Base-by-base conservation (phyloP, 2,888 invertebrate genomes). In the Leucophora obtusa region DNA sequence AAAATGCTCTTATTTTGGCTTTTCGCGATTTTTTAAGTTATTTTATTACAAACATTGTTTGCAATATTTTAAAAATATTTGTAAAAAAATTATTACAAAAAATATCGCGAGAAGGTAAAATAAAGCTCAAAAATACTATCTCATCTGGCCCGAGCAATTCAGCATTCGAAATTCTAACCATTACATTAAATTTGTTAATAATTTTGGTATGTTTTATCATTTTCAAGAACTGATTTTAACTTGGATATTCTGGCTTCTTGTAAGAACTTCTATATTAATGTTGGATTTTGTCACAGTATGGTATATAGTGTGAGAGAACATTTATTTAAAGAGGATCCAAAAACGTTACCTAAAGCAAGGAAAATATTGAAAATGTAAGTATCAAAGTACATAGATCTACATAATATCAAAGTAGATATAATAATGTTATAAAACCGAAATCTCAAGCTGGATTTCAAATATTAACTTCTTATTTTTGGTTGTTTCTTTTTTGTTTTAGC, bases 181-280 rank as follows among this genome's bases (percentile, higher is more conserved):
- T n/a, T n/a, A n/a, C n/a, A n/a, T n/a, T n/a, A n/a, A n/a, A n/a
- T n/a, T n/a, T n/a, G n/a, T n/a, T n/a, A n/a, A n/a, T n/a, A n/a
- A n/a, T n/a, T n/a, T 24, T 3, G 24, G 21, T 21, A 21, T 28
- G 6, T 28, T 38, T 38, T 38, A 2, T 11, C 8, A 28, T 28
- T 11, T 38, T 66, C 0, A n/a, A 88, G 88, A 56, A 87, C 87
- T 4, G 82, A 85, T 0, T 87, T 88, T 33, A 63, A 83, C 33
- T 0, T 86, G 2, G n/a, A 38, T 28, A 21, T 38, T 2, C 0
- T 69, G 7, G 0, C 1, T 24, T 1, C 0, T 15, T 38, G 5
- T 8, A 66, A 58, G 0, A 47, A 65, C 2, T 63, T 7, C 10
- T 77, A 69, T 14, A 18, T 0, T 18, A 33, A 14, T 59, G 59